Base-by-base conservation (phyloP, 2,113 vertebrate species). In the Python bivittatus region DNA sequence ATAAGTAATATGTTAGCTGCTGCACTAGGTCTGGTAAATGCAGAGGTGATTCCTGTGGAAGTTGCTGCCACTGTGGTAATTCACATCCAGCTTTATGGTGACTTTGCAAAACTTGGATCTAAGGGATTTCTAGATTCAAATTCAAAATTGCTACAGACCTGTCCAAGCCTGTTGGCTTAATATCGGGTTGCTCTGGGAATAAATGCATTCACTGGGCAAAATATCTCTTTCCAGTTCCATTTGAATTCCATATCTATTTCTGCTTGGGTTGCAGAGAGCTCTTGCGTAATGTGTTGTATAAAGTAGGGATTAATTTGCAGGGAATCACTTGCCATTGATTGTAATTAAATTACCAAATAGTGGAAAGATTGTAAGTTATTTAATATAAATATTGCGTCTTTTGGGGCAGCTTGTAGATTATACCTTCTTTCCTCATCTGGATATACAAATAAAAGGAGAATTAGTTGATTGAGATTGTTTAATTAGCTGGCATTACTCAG, bases 311-410 rank as follows among this genome's bases (percentile, higher is more conserved):
- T 88, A 88, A 92, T 92, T 84, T 84, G 56, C 87, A 89, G 72
- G 85, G 54, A 89, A 57, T 54, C 83, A 29, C 56, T 57, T 89
- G 87, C 85, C 64, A 85, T 38, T 23, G 48, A 84, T 61, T 88
- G 33, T 85, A 92, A 92, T 89, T 64, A 53, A 33, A 84, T 92
- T 92, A 48, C n/a, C n/a, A 89, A 64, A 57, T 84, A 33, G 57
- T 84, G 33, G 88, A 33, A 89, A 42, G 88, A 54, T 85, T 89
- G 54, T 92, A 79, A 53, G 48, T 17, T 17, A 44, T 89, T 53
- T 33, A 88, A 57, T 58, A 57, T 29, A 72, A 92, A 84, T 92
- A 58, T 54, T 84, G 68, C 22, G 84, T 89, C 56, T 61, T 44
- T 52, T 92, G 88, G 87, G 72, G 88, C 44, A 89, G 29, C 15